Base-by-base conservation (phyloP, 2,113 vertebrate genomes). In the Osmerus eperlanus region DNA sequence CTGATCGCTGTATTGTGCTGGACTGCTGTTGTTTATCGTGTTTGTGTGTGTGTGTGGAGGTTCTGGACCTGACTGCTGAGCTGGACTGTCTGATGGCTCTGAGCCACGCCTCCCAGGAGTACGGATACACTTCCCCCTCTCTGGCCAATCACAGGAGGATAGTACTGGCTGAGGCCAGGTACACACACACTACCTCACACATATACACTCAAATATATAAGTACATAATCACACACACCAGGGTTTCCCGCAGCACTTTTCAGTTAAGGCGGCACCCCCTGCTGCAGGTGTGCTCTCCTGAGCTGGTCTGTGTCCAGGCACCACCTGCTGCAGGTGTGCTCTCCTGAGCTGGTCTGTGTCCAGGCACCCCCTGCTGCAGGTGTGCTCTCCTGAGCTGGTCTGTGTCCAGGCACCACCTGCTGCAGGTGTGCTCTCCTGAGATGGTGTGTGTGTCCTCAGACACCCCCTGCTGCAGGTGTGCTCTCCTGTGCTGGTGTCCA, bases 391-490 rank as follows among this genome's bases (percentile, higher is more conserved):
- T 21, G 21, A 21, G 21, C 21, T 21, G 21, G 21, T 21, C 21
- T 23, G 23, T 23, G 23, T 23, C 23, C 23, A 23, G 23, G 1
- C 23, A 23, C 23, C 23, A 23, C 23, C 23, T 23, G 23, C 23
- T 23, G 23, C 23, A 23, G 23, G 23, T 23, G 23, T 23, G 23
- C 23, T 23, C 23, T 23, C 23, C 23, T 23, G 23, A 23, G 23
- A 1, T 23, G 23, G 23, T 13, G 51, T 19, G 18, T 74, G 2
- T 66, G 32, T 32, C 23, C 23, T 23, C 23, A 97, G 97, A 84
- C 97, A 99, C 75, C 96, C 97, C 0, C 91, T 99, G 53, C 88
- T 98, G 89, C 97, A 98, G 83, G 85, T 98, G 21, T 98, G 96
- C 73, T 92, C 94, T 53, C 89, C 93, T 51, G 93, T 97, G 47